These are phyloP conservation scores for Dufourea novaeangliae DNA, from an alignment of 1,140 invertebrate species.

Conservation along the genomic window DNA sequence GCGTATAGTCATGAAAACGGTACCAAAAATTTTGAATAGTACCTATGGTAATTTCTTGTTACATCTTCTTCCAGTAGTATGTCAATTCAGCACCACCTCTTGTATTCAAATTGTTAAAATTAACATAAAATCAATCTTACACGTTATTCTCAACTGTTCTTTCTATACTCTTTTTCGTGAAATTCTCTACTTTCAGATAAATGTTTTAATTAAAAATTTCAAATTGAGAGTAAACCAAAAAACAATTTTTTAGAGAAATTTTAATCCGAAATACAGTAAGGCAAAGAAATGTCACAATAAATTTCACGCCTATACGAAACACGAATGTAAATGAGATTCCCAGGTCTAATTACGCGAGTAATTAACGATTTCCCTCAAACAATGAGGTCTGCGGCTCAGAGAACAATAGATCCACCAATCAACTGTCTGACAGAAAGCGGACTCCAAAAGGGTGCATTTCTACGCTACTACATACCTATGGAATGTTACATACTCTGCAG, in stretches of 20 bases:
- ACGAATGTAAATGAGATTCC: conserved; percentile 38
- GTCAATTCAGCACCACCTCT: no score
- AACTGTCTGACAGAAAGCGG: conserved; percentile 49
- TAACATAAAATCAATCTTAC: no score
- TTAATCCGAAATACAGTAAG: not conserved
- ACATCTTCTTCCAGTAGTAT: no score
- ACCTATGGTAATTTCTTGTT: no score
- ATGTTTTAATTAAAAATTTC: not conserved
- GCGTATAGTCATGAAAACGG: no score
- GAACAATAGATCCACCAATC: conserved; percentile 50
- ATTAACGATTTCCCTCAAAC: conserved; percentile 62
- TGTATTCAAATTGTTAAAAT: no score
- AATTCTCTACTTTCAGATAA: no score
- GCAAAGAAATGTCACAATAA: conserved; percentile 36
- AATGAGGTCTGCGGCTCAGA: conserved; percentile 37
- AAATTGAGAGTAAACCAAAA: not conserved
- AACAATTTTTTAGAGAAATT: not conserved
- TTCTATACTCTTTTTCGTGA: no score
- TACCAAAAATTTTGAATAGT: no score
- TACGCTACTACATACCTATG: conserved; percentile 12
- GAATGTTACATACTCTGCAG: conserved; percentile 31
- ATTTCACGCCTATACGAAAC: conserved; percentile 12
- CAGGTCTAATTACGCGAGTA: conserved; percentile 55
- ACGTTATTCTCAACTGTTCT: no score
- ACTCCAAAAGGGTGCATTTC: conserved; percentile 36